Conservation (phyloP, 2,113 vertebrate genomes). For the Holacanthus passer region DNA sequence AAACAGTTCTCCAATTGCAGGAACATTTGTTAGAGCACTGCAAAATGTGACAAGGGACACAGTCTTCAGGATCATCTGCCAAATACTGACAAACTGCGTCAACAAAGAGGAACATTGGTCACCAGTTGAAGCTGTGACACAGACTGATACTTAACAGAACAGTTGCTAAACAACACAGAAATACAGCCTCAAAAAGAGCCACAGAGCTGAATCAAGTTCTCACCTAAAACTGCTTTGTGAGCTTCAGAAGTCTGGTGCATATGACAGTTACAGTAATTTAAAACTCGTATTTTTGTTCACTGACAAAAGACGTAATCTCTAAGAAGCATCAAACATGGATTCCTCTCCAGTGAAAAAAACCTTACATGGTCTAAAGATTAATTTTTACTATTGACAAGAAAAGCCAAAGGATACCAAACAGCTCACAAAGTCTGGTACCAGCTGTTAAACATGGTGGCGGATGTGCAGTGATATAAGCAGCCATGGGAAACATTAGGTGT, state of each 20-base stretch:
- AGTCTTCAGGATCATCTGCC: constrained; percentile 16
- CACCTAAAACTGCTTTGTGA: background rate
- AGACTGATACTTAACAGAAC: constrained; percentile 10
- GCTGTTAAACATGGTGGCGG: constrained; percentile 49
- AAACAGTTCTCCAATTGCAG: constrained; percentile 18
- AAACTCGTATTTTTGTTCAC: background rate
- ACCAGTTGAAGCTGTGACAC: constrained; percentile 8
- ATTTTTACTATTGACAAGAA: constrained; percentile 35
- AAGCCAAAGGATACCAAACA: constrained; percentile 11
- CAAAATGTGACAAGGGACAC: constrained; percentile 21
- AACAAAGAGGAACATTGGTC: constrained; percentile 13
- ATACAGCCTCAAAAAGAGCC: background rate
- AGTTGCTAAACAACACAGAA: background rate
- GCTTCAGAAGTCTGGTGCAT: background rate
- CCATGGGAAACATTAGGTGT: constrained; percentile 60
- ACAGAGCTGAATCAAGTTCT: constrained; percentile 5
- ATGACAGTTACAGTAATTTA: background rate
- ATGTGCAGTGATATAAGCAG: constrained; percentile 51
- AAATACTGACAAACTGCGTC: constrained; percentile 28
- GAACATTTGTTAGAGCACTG: constrained; percentile 14
- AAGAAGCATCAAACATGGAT: background rate
- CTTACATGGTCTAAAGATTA: constrained; percentile 27
- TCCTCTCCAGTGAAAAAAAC: constrained; percentile 25
- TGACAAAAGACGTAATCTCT: background rate
- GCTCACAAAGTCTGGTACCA: constrained; percentile 36